Percentiles rank a stretch among this genome's conserved stretches.
Conservation (phyloP, 2,113 vertebrate genomes). For the Scopus umbretta region DNA sequence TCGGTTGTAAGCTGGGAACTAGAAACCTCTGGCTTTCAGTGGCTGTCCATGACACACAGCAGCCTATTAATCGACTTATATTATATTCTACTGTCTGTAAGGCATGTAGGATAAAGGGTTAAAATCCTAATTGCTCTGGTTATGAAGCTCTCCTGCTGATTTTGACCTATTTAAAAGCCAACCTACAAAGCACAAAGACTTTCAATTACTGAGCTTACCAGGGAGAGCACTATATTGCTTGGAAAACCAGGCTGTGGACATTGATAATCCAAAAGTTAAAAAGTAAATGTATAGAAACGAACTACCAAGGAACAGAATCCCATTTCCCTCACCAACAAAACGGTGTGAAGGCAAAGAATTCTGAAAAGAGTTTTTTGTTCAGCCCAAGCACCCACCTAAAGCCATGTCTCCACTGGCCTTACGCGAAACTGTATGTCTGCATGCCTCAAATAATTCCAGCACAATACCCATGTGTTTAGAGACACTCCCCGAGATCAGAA, state of each 20-base stretch:
- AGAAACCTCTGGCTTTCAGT: background rate
- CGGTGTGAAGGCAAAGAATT: constrained; percentile 1
- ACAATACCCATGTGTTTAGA: background rate
- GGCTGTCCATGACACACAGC: background rate
- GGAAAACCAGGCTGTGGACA: constrained; percentile 29
- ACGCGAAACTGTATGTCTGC: background rate
- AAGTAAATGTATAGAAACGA: background rate
- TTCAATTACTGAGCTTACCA: constrained; percentile 33
- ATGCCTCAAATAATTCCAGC: background rate
- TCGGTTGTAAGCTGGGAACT: background rate
- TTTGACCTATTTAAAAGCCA: constrained; percentile 69
- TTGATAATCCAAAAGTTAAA: constrained; percentile 14
- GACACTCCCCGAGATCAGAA: background rate
- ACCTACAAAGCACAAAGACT: constrained; percentile 46
- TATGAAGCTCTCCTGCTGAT: constrained; percentile 62
- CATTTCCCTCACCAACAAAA: background rate
- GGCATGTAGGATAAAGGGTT: constrained; percentile 10
- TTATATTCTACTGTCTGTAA: background rate
- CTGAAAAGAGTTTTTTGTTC: constrained; percentile 23
- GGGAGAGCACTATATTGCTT: constrained; percentile 8
- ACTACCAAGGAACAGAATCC: background rate
- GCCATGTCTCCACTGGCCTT: background rate
- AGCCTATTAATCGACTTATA: background rate
- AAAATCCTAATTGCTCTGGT: constrained; percentile 63
- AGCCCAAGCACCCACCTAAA: background rate